Base-by-base conservation (phyloP, 2,888 invertebrate species). In the Gryllus longicercus region DNA sequence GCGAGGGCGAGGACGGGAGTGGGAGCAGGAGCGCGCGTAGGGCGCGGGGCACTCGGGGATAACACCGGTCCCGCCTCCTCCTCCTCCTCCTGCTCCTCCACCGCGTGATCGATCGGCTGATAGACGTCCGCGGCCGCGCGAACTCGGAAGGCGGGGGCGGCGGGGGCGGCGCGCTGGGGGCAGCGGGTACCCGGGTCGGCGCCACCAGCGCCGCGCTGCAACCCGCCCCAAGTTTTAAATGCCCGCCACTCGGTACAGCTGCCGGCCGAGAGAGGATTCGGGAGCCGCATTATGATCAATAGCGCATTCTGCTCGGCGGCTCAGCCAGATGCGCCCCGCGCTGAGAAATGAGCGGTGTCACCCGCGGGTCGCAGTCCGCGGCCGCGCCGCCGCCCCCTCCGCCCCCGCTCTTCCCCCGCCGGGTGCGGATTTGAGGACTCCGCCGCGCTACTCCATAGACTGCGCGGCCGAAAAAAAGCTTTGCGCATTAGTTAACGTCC, bases 311-410 rank as follows among this genome's bases (percentile, higher is more conserved):
- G 63, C 63, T 63, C 63, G 63, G 63, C 63, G 5, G 63, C 63
- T 63, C 63, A 63, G 63, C 63, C 63, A 63, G 63, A 63, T 63
- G 63, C 63, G 63, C 63, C 63, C 63, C 63, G 63, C 63, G 18
- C 63, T 63, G 63, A 63, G 63, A 63, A 63, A 63, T 63, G 63
- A 63, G 63, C 63, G 18, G 63, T 63, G 63, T 63, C 63, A 63
- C 12, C 63, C 63, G 63, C 63, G 63, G 63, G 63, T 63, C 63
- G 63, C 63, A 2, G 25, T 25, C 25, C 25, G 25, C 25, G 25
- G 25, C 25, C 25, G 25, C 25, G 25, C 25, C 25, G 25, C 25
- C 25, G 25, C 25, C 25, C 25, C 25, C 25, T 25, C 2, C 25
- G 25, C 25, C 25, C 25, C 25, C 25, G 25, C 25, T 25, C 25